Conservation (phyloP, 1,140 invertebrate genomes). For the Caerostris extrusa region DNA sequence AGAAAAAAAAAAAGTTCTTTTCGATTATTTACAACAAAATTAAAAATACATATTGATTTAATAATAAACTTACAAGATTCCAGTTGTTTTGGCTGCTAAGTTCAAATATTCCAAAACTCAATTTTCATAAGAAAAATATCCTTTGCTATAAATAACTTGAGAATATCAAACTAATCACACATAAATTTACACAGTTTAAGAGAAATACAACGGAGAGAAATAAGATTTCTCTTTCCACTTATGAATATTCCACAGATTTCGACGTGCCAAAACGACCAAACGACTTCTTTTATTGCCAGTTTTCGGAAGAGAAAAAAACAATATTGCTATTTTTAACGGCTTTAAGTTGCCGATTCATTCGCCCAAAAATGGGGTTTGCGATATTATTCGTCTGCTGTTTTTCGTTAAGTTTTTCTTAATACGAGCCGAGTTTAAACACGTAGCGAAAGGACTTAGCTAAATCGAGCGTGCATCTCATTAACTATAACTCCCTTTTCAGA, state of each 20-base stretch:
- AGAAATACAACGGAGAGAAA: neutral
- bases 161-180: slow-evolving; percentile 15
- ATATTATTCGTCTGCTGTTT: slow-evolving; percentile 22
- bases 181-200: neutral
- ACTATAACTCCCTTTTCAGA: slow-evolving; percentile 42
- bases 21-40: too few species aligned
- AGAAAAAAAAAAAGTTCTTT: too few species aligned
- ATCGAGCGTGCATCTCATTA: slow-evolving; percentile 63
- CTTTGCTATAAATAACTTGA: neutral
- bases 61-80: too few species aligned
- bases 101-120: too few species aligned
- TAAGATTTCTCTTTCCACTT: slow-evolving; percentile 12
- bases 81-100: too few species aligned
- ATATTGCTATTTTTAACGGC: slow-evolving; percentile 51
- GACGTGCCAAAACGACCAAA: neutral
- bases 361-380: neutral
- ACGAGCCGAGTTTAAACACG: neutral
- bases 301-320: neutral
- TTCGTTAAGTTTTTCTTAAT: neutral
- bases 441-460: slow-evolving; percentile 30
- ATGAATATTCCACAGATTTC: slow-evolving; percentile 22
- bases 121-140: too few species aligned
- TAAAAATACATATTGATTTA: too few species aligned
- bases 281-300: slow-evolving; percentile 20
- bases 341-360: slow-evolving; percentile 48